Base-by-base conservation (phyloP, 2,797 vertebrate genomes). In the Nasua narica region DNA sequence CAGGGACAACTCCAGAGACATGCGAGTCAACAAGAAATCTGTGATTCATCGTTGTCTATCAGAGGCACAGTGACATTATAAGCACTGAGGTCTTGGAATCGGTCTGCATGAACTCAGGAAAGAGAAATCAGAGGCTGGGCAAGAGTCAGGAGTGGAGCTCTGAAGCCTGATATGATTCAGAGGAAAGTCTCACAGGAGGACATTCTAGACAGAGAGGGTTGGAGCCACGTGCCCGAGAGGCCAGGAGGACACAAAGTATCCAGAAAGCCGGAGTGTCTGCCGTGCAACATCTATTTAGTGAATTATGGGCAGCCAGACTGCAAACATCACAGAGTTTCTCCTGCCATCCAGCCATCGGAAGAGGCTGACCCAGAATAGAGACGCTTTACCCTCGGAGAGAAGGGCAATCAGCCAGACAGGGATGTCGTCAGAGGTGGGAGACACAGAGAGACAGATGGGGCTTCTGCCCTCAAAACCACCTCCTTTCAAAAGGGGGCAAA, bases 21-120 rank as follows among this genome's bases (percentile, higher is more conserved):
- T 0, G 3, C 27, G 48, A 13, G 18, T 3, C 29, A 1, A 0
- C 1, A 1, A 52, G 35, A 21, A 19, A 27, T 3, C 1, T 12
- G 1, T 7, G 48, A 27, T 10, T 11, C 46, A 5, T 27, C 76
- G 48, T 25, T 54, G 62, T 60, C 43, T 7, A 7, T 10, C 76
- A 25, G 25, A 54, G 15, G 37, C 2, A 7, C 56, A 40, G 18
- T 5, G 76, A 9, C 0, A 1, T 15, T 7, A 0, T 3, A 0
- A 6, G 9, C 16, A 6, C 58, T 4, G 27, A 50, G 27, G 43
- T 14, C 70, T 87, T 19, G 27, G 58, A n/a, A n/a, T 9, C 15
- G 69, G 16, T 10, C 5, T 7, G 25, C 2, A 25, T 0, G 27
- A 43, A 19, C 37, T 87, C 15, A n/a, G 74, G 35, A 40, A 25